These are phyloP conservation scores for Araneus ventricosus DNA, from an alignment of 1,140 invertebrate genomes.

Conservation along the genomic window DNA sequence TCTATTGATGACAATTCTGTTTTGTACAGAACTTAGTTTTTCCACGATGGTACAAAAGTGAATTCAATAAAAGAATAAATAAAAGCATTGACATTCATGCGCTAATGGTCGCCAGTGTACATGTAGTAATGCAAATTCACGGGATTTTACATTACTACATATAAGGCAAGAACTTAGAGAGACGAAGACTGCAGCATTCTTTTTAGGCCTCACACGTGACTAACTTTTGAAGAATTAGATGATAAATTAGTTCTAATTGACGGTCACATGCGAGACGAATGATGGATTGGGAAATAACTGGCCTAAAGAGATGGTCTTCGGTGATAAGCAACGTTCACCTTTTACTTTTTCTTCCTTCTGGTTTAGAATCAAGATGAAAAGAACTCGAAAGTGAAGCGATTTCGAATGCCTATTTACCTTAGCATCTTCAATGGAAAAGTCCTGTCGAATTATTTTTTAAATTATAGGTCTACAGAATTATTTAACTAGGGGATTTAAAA, in stretches of 20 bases:
- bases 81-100: no score
- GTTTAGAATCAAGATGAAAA: neutral
- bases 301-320: neutral
- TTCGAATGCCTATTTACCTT: neutral
- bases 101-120: no score
- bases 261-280: constrained; percentile 16
- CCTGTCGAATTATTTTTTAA: neutral
- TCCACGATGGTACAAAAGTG: no score
- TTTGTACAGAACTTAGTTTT: no score
- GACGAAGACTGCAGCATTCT: neutral
- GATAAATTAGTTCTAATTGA: constrained; percentile 64
- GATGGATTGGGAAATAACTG: constrained; percentile 38
- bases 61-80: no score
- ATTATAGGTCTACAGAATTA: neutral
- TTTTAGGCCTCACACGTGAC: neutral
- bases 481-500: neutral
- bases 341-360: neutral
- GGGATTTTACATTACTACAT: no score
- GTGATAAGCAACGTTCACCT: neutral
- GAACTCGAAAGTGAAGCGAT: neutral
- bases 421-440: neutral
- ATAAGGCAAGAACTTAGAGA: neutral
- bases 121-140: no score
- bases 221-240: constrained; percentile 3
- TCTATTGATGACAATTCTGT: no score